Base-by-base conservation (phyloP, 2,797 vertebrate species). In the Argentina silus region DNA sequence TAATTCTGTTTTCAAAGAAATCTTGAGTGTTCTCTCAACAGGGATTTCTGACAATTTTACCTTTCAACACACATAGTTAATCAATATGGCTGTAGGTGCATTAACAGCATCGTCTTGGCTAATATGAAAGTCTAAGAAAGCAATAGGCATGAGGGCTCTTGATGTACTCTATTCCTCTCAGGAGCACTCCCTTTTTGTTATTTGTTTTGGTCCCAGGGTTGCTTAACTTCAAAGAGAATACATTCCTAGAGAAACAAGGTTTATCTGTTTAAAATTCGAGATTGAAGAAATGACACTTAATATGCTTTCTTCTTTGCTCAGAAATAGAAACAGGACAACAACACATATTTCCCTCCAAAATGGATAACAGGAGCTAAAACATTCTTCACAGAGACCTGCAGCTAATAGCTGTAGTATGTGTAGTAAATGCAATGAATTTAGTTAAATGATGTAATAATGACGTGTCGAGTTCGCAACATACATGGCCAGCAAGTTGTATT, bases 221-320 rank as follows among this genome's bases (percentile, higher is more conserved):
- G 60, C 78, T 85, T 78, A 78, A 90, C 90, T 89, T 92, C 90
- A 92, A 92, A 92, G 83, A n/a, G 3, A 80, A 78, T 74, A 73
- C 70, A 78, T 91, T 92, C 90, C 87, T 91, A 67, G 85, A 91
- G 80, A 85, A 90, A 81, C 86, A 86, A 88, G 81, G 85, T 89
- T 90, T 90, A 78, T 83, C 73, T 73, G 86, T 89, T 87, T 59
- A 90, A 89, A 91, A 91, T 92, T 90, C 6, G 48, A 72, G 78
- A 89, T 89, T 90, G 67, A 69, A 87, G 80, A 78, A 79, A 77
- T 79, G 78, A 66, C 21, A 21, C 21, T 66, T 6, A 1, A 50
- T 50, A 11, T 47, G 21, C 11, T 66, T 47, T 27, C 23, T 15
- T 60, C 12, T 27, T 60, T 15, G 57, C 12, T 60, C 10, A 12